These are phyloP conservation scores for Mandrillus leucophaeus DNA, from an alignment of 2,113 vertebrate genomes.

Conservation along the genomic window DNA sequence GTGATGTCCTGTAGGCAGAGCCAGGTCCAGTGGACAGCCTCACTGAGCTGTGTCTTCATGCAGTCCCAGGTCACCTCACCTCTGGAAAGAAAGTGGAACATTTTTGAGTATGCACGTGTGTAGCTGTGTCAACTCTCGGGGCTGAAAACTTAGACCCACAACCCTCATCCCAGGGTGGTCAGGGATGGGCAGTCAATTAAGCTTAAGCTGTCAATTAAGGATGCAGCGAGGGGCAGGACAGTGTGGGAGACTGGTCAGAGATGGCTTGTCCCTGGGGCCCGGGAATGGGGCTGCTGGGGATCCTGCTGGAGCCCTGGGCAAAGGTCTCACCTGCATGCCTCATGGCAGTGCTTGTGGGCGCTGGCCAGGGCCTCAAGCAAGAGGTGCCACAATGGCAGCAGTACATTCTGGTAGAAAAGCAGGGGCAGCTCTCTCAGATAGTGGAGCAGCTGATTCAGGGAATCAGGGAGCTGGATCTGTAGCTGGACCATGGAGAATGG, in stretches of 20 bases:
- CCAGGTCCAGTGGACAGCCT: conserved; percentile 91
- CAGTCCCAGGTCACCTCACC: conserved; percentile 91
- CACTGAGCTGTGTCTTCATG: conserved; percentile 86
- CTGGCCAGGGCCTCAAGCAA: conserved; percentile 77
- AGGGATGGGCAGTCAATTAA: too few relatives aligned
- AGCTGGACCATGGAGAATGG: conserved; percentile 69
- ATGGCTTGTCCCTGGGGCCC: not conserved
- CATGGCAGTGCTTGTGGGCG: conserved; percentile 87
- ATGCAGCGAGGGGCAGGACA: accelerated
- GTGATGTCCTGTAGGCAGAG: conserved; percentile 89
- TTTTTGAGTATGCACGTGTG: too few relatives aligned
- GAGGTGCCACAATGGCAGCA: conserved; percentile 86
- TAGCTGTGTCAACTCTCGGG: not conserved
- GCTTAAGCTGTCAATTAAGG: too few relatives aligned
- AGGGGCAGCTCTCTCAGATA: conserved; percentile 89
- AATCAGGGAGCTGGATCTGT: conserved; percentile 86
- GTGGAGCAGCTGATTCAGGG: conserved; percentile 83
- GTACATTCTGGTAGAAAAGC: conserved; percentile 85
- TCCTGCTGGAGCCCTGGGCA: not conserved
- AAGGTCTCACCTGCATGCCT: conserved; percentile 91
- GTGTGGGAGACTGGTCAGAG: not conserved
- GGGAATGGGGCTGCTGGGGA: not conserved
- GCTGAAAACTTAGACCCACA: not conserved
- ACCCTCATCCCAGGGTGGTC: not conserved
- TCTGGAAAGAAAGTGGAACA: conserved; percentile 79